Percentiles rank a stretch among this genome's conserved stretches.
Evolutionary conservation across 1,140 invertebrate genomes (phyloP).

Genomic region (Drosophila lacertosa): DNA sequence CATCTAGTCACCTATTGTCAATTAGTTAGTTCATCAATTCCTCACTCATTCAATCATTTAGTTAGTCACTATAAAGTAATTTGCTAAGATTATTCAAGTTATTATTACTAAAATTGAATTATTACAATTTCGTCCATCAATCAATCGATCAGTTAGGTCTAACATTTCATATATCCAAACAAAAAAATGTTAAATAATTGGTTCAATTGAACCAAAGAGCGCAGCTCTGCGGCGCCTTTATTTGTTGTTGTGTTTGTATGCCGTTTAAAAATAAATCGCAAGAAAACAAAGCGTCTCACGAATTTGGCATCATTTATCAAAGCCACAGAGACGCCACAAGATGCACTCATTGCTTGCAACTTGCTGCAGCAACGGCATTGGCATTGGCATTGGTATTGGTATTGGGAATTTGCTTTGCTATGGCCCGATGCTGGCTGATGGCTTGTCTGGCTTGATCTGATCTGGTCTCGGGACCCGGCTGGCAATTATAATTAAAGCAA

Average conservation of each 20-base stretch:
- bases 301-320: constrained; percentile 81
- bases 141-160: no score
- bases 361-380: constrained; percentile 11
- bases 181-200: neutral
- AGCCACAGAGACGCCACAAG: constrained; percentile 26
- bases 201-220: no score
- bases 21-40: no score
- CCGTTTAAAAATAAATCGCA: constrained; percentile 15
- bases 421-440: neutral
- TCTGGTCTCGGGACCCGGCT: constrained; percentile 1
- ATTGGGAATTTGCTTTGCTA: constrained; percentile 18
- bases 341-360: constrained; percentile 25
- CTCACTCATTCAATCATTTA: no score
- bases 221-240: no score
- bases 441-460: constrained; percentile 14
- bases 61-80: no score
- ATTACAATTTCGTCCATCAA: no score
- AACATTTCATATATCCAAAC: neutral
- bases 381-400: constrained; percentile 33
- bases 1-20: no score
- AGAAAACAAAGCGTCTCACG: constrained; percentile 73
- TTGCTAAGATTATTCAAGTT: no score
- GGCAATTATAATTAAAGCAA: constrained; percentile 57
- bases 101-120: no score
- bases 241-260: no score